Percentiles rank a stretch among this genome's conserved stretches.
These are phyloP conservation scores for Uloborus plumipes DNA, from an alignment of 2,888 invertebrate genomes.

Conservation along the genomic window DNA sequence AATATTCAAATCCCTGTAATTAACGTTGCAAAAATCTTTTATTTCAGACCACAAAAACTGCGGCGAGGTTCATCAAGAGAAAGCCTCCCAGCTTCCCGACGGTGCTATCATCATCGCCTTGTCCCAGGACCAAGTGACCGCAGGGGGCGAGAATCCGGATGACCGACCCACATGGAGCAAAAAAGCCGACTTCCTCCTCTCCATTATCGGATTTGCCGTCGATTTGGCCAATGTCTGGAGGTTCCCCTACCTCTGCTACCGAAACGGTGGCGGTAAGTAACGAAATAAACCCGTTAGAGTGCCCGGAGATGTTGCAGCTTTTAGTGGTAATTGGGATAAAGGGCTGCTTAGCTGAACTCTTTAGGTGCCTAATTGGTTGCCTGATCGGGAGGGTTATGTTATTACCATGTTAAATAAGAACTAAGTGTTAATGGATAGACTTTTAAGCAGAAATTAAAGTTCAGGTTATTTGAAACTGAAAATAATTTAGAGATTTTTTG, in stretches of 20 bases:
- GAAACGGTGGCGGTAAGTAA: constrained; percentile 71
- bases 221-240: constrained; percentile 72
- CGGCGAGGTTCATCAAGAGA: constrained; percentile 30
- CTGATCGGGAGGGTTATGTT: too few species aligned
- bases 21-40: not conserved
- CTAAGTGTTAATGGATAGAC: too few species aligned
- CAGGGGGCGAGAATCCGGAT: constrained; percentile 30
- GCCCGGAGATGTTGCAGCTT: constrained; percentile 2
- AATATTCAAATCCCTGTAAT: not conserved
- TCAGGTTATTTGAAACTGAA: too few species aligned
- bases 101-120: constrained; percentile 57
- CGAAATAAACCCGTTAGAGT: not conserved
- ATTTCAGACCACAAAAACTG: constrained; percentile 55
- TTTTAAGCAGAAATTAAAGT: too few species aligned
- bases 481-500: too few species aligned
- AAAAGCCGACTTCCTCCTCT: constrained; percentile 64
- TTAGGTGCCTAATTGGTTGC: too few species aligned
- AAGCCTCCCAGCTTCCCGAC: constrained; percentile 49
- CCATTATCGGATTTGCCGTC: constrained; percentile 71
- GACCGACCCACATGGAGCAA: constrained; percentile 64
- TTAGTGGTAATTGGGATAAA: constrained; percentile 24
- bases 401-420: too few species aligned
- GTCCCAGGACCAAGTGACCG: constrained; percentile 42
- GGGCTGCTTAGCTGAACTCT: too few species aligned
- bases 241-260: constrained; percentile 72